These are phyloP conservation scores for Acleris emargana DNA, from an alignment of 2,888 invertebrate species.

Conservation along the genomic window DNA sequence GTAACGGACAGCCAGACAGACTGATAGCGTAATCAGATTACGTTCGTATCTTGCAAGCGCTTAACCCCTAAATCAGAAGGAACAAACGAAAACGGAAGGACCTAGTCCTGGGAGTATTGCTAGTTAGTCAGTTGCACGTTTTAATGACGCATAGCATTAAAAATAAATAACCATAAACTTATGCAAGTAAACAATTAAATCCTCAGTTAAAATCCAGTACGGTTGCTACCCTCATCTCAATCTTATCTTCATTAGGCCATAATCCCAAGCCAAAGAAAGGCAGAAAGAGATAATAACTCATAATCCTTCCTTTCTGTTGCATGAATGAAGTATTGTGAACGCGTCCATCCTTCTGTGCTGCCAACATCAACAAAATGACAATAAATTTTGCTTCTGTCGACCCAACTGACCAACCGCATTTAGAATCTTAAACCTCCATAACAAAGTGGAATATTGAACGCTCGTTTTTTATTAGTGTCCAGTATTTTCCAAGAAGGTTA, in stretches of 20 bases:
- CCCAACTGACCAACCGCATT: not conserved
- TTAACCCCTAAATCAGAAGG: no score
- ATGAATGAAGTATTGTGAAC: slow-evolving; percentile 33
- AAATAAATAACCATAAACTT: slow-evolving; percentile 9
- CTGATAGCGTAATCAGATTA: no score
- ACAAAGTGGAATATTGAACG: not conserved
- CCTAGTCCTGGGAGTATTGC: no score
- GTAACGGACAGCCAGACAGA: no score
- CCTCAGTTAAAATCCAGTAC: slow-evolving; percentile 20
- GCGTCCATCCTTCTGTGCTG: slow-evolving; percentile 23
- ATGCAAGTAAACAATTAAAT: slow-evolving; percentile 25
- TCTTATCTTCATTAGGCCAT: slow-evolving; percentile 35
- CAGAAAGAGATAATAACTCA: slow-evolving; percentile 34
- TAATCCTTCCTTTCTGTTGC: slow-evolving; percentile 35
- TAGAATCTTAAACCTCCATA: not conserved
- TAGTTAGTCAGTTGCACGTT: no score
- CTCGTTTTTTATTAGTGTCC: slow-evolving; percentile 16
- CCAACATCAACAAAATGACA: slow-evolving; percentile 36
- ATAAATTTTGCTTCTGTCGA: slow-evolving; percentile 35
- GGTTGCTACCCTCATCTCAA: slow-evolving; percentile 32
- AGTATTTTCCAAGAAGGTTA: slow-evolving; percentile 31
- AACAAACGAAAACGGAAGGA: no score
- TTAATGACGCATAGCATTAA: not conserved
- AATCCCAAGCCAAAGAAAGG: slow-evolving; percentile 31
- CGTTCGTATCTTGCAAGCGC: no score